Base-by-base conservation (phyloP, 2,797 vertebrate genomes). In the Eurystomus glaucurus region DNA sequence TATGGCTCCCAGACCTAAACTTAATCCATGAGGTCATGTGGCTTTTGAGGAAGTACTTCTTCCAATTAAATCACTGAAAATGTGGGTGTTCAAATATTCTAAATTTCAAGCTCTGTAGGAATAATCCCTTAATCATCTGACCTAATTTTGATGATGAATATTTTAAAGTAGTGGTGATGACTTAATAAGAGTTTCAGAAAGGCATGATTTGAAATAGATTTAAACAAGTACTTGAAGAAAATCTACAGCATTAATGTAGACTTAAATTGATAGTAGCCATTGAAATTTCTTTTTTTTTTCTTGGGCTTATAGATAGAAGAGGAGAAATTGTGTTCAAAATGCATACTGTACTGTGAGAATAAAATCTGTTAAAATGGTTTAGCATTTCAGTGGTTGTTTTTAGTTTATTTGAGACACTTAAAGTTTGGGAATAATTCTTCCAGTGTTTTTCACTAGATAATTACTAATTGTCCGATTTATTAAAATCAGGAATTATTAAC, bases 61-160 rank as follows among this genome's bases (percentile, higher is more conserved):
- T 93, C 75, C 61, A 60, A 31, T 94, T 72, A 76, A 93, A 80
- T 88, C 46, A 52, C 65, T 79, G 46, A 61, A 91, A 93, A 82
- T 70, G 22, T 74, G 80, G 62, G 74, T 93, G 51, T 95, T 97
- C 90, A 90, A 76, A n/a, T 43, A 89, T 35, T 85, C 81, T 91
- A 88, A 96, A 94, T 94, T 93, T 97, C 80, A 93, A 78, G 55
- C 94, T 94, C 96, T 92, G 33, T 70, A 93, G 60, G 62, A 97
- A 71, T 97, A 96, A 95, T 96, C 88, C 80, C 85, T 96, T 97
- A 96, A 97, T 96, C 92, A 94, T 96, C 83, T 97, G 94, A 97
- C 94, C 96, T 97, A 94, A 97, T 96, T 97, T 96, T 97, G 88
- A 69, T 90, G 65, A 95, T 96, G 91, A 96, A 97, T 96, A 96